Percentiles rank a stretch among this genome's conserved stretches.
phyloP scores from a whole-genome alignment of 2,113 vertebrate species.

The Dunckerocampus dactyliophorus region DNA sequence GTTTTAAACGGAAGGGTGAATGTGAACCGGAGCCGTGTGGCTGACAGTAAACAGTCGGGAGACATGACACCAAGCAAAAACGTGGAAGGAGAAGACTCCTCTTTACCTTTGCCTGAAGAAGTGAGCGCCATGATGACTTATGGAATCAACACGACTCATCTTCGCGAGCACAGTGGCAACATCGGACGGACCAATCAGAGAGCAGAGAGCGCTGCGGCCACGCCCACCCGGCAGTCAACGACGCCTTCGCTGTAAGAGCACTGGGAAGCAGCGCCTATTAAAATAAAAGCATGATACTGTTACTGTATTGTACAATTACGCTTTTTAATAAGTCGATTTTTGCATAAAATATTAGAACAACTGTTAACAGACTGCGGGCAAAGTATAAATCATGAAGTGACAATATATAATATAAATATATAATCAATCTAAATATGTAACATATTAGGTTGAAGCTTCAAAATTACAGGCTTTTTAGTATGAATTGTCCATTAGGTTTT shows the following conservation, averaged over 20 bases:
- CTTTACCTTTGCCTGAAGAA: conserved; percentile 67
- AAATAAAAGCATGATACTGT: background rate
- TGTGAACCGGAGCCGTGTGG: background rate
- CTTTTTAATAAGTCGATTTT: no score
- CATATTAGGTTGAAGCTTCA: no score
- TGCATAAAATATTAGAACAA: no score
- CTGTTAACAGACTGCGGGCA: no score
- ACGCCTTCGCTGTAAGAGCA: background rate
- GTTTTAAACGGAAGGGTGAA: no score
- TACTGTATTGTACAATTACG: no score
- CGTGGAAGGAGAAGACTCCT: conserved; percentile 19
- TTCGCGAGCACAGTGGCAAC: conserved; percentile 17
- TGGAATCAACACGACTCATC: conserved; percentile 68
- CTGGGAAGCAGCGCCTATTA: background rate
- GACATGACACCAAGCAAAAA: background rate
- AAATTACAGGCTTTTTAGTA: no score
- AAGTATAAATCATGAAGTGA: no score
- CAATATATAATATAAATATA: no score
- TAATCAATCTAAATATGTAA: no score
- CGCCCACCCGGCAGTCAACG: conserved; percentile 21
- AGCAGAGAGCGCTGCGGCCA: background rate
- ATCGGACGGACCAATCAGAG: conserved; percentile 55
- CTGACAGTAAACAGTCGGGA: fast-evolving
- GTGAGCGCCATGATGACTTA: conserved; percentile 76
- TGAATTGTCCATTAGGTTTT: no score